Conservation (phyloP, 2,113 vertebrate genomes). For the Rana temporaria region DNA sequence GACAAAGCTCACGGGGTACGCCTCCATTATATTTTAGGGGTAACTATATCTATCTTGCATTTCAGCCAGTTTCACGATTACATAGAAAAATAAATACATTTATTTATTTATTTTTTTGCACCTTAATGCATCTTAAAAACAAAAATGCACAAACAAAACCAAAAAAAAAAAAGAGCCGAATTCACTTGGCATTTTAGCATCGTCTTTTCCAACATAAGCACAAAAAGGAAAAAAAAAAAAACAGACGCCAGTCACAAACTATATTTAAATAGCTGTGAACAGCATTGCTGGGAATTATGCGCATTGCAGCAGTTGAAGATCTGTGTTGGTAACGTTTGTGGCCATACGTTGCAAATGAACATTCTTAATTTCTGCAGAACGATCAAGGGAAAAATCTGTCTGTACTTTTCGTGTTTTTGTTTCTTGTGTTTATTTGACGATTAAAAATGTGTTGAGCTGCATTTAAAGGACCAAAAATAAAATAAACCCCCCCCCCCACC, state of each 20-base stretch:
- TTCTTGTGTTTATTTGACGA: slow-evolving; percentile 82
- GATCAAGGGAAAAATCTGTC: slow-evolving; percentile 77
- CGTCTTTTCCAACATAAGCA: slow-evolving; percentile 11
- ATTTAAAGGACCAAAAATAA: slow-evolving; percentile 80
- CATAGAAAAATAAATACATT: neutral
- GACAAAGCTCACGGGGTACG: slow-evolving; percentile 12
- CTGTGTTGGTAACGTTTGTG: slow-evolving; percentile 42
- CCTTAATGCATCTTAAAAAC: slow-evolving; percentile 8
- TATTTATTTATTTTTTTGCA: neutral
- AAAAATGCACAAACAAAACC: neutral
- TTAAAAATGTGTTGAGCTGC: slow-evolving; percentile 84
- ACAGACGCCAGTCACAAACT: slow-evolving; percentile 63
- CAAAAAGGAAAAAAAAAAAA: slow-evolving; percentile 56
- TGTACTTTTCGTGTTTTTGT: slow-evolving; percentile 79
- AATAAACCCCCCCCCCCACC: slow-evolving; percentile 4
- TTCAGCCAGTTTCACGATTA: slow-evolving; percentile 13
- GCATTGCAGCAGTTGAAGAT: slow-evolving; percentile 59
- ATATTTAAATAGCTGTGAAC: slow-evolving; percentile 58
- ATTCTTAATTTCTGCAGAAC: slow-evolving; percentile 64
- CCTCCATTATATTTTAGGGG: neutral
- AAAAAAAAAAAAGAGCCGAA: neutral
- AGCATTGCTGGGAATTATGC: slow-evolving; percentile 62
- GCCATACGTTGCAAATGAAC: slow-evolving; percentile 56
- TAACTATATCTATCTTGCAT: neutral
- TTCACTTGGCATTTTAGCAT: neutral